These are phyloP conservation scores for Saiga tatarica DNA, from an alignment of 2,113 vertebrate species.

Conservation along the genomic window DNA sequence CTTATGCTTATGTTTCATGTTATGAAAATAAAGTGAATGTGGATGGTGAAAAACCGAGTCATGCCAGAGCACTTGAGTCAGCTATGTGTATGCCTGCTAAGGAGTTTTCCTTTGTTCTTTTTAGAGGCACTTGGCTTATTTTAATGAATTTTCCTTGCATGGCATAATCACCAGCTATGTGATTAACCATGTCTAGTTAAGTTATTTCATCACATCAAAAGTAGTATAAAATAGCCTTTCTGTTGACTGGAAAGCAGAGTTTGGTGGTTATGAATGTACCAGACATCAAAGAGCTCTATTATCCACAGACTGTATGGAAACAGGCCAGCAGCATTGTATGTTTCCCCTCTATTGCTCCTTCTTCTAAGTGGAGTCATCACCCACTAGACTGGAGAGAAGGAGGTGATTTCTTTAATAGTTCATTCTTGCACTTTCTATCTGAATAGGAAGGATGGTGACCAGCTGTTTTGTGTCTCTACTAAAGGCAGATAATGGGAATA, in stretches of 20 bases:
- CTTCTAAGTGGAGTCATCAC: constrained; percentile 53
- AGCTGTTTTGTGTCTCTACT: constrained; percentile 49
- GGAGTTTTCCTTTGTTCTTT: constrained; percentile 59
- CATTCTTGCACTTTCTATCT: constrained; percentile 26
- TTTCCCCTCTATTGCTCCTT: constrained; percentile 28
- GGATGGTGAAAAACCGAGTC: not conserved
- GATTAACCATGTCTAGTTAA: constrained; percentile 68
- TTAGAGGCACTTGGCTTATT: constrained; percentile 50
- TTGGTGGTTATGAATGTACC: constrained; percentile 52
- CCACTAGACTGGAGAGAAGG: constrained; percentile 33
- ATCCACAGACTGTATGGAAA: constrained; percentile 53
- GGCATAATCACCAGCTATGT: constrained; percentile 60
- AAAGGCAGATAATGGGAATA: not conserved
- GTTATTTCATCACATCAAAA: constrained; percentile 75
- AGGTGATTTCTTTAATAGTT: constrained; percentile 51
- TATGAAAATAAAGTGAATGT: constrained; percentile 43
- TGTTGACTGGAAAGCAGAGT: constrained; percentile 53
- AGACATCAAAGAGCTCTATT: constrained; percentile 71
- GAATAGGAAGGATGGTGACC: constrained; percentile 49
- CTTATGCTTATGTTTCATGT: constrained; percentile 16
- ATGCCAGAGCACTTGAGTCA: constrained; percentile 34
- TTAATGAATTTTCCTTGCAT: constrained; percentile 55
- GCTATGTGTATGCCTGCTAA: not conserved
- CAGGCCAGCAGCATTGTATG: constrained; percentile 37
- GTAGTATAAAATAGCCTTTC: constrained; percentile 65